phyloP scores from a whole-genome alignment of 2,797 vertebrate species.

The Eulemur rubriventer region DNA sequence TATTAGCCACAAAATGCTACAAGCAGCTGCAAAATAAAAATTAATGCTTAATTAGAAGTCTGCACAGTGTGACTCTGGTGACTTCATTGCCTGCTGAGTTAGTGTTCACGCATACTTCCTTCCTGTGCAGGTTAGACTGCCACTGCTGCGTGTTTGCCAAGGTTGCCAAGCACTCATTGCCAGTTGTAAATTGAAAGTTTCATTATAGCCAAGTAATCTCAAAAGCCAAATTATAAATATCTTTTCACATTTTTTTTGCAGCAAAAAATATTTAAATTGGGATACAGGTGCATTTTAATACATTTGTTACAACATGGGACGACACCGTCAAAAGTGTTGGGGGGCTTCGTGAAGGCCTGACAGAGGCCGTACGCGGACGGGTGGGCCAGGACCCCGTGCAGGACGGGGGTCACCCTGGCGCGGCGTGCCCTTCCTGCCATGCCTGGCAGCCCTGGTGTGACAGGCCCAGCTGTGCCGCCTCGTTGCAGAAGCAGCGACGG shows the following conservation, averaged over 20 bases:
- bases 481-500: background rate
- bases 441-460: background rate
- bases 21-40: conserved; percentile 4
- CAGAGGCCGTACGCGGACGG: too few species aligned
- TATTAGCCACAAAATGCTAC: background rate
- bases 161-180: background rate
- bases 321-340: background rate
- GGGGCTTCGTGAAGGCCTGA: background rate
- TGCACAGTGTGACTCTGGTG: background rate
- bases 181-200: background rate
- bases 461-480: too few species aligned
- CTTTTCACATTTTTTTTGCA: background rate
- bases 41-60: conserved; percentile 22
- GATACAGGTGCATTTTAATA: background rate
- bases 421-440: too few species aligned
- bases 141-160: rapidly evolving
- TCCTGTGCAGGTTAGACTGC: background rate
- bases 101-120: background rate
- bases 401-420: too few species aligned
- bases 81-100: background rate
- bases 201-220: background rate
- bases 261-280: background rate
- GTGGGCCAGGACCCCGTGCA: background rate
- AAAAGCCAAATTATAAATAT: background rate
- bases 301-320: background rate